These are phyloP conservation scores for Apodemia mormo DNA, from an alignment of 2,888 invertebrate species.

Conservation along the genomic window DNA sequence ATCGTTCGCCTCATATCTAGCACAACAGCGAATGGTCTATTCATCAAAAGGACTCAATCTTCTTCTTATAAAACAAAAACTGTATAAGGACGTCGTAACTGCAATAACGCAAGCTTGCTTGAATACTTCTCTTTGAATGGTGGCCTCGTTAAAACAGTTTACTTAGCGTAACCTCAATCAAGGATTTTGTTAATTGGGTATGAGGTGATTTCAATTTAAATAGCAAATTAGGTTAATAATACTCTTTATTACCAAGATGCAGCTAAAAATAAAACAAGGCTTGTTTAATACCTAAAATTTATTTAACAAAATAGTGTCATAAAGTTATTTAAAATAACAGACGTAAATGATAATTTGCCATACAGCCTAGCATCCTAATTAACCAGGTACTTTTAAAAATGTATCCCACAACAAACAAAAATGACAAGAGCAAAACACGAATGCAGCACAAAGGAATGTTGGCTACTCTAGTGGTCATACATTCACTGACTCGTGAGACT, in stretches of 20 bases:
- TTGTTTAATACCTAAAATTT: conserved; percentile 75
- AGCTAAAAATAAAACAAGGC: conserved; percentile 52
- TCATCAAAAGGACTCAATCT: no score
- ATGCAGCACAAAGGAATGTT: conserved; percentile 80
- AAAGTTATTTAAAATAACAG: conserved; percentile 81
- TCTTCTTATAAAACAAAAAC: no score
- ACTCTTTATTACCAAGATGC: conserved; percentile 17
- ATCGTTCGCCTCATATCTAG: no score
- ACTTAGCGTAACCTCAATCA: no score
- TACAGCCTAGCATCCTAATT: conserved; percentile 81
- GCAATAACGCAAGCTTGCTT: no score
- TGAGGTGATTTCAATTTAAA: conserved; percentile 2
- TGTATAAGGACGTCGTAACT: no score
- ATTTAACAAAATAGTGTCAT: conserved; percentile 82
- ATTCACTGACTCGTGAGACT: conserved; percentile 42
- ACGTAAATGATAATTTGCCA: conserved; percentile 79
- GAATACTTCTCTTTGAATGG: no score
- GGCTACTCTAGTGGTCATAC: conserved; percentile 61
- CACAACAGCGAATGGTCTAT: no score
- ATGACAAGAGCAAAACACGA: conserved; percentile 57
- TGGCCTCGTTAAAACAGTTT: no score
- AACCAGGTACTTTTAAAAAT: conserved; percentile 79
- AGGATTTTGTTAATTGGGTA: neutral
- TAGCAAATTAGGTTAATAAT: conserved; percentile 4
- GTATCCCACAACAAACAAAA: conserved; percentile 67